A percentile compares a stretch with the other conserved stretches of the same genome.
phyloP scores from a whole-genome alignment of 2,888 invertebrate genomes.

The Branchipolynoe longqiensis region DNA sequence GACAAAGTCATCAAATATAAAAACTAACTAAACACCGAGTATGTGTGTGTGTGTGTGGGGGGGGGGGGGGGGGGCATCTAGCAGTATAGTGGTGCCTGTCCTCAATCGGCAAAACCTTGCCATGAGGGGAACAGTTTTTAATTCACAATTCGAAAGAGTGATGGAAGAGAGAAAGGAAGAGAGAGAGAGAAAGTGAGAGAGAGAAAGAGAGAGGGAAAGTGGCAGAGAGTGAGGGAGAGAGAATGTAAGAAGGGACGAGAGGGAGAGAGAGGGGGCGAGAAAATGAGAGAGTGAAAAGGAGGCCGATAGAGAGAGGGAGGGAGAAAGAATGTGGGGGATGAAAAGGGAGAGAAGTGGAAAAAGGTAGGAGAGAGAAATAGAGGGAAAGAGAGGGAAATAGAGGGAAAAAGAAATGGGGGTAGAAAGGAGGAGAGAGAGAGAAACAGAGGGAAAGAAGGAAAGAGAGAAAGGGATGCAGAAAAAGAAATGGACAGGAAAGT shows the following conservation, averaged over 20 bases:
- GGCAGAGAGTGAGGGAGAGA: not conserved
- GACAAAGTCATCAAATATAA: too few relatives aligned
- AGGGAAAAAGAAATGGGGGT: too few relatives aligned
- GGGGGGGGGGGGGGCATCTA: too few relatives aligned
- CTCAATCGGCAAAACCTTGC: not conserved
- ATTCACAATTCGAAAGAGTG: not conserved
- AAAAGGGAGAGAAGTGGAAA: too few relatives aligned
- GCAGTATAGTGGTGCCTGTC: too few relatives aligned
- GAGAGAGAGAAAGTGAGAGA: constrained; percentile 1
- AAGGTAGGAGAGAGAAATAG: too few relatives aligned
- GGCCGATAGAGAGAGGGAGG: too few relatives aligned
- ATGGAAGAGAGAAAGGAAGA: not conserved
- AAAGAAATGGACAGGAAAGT: not conserved
- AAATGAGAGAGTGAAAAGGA: too few relatives aligned
- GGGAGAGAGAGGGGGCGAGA: not conserved
- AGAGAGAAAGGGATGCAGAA: not conserved
- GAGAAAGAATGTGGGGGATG: too few relatives aligned
- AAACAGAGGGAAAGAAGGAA: not conserved
- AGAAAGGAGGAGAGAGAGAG: not conserved
- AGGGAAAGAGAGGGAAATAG: too few relatives aligned
- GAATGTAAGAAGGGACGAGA: not conserved
- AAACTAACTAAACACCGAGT: too few relatives aligned
- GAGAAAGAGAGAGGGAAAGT: not conserved
- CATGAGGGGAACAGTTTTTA: not conserved
- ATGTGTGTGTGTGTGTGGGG: too few relatives aligned